phyloP scores from a whole-genome alignment of 1,140 invertebrate genomes.

The Pachypeltis micranthus region DNA sequence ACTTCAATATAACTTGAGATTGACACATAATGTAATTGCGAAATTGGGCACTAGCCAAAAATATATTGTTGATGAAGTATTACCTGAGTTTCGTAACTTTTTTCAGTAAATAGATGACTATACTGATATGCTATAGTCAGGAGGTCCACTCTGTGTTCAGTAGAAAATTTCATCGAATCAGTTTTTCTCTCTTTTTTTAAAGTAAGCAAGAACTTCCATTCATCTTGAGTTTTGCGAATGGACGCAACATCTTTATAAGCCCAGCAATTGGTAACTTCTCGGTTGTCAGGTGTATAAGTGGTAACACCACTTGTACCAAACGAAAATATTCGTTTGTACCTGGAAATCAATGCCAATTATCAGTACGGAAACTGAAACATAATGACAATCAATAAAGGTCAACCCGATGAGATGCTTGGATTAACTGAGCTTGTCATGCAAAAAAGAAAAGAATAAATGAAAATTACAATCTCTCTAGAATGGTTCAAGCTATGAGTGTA shows the following conservation, averaged over 20 bases:
- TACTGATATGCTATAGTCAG: constrained; percentile 81
- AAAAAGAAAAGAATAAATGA: constrained; percentile 11
- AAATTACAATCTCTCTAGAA: neutral
- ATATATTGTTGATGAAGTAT: neutral
- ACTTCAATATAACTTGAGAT: neutral
- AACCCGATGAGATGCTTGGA: neutral
- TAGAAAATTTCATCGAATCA: constrained; percentile 95
- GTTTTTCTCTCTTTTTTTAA: constrained; percentile 78
- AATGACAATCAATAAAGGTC: neutral
- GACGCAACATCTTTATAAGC: constrained; percentile 69
- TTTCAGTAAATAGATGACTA: constrained; percentile 64
- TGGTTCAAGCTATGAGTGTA: too few relatives aligned
- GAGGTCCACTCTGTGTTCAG: constrained; percentile 83
- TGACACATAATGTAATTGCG: too few relatives aligned
- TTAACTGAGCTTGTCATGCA: neutral
- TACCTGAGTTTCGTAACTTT: constrained; percentile 29
- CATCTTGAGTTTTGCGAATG: constrained; percentile 47
- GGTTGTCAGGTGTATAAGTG: constrained; percentile 87
- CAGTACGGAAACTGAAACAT: constrained; percentile 4
- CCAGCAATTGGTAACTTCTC: constrained; percentile 96
- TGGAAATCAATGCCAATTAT: constrained; percentile 33
- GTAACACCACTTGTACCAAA: constrained; percentile 90
- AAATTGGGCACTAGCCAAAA: neutral
- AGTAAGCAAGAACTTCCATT: constrained; percentile 69
- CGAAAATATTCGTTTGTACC: constrained; percentile 95